These are phyloP conservation scores for Panorpa germanica DNA, from an alignment of 2,888 invertebrate genomes.

Conservation along the genomic window DNA sequence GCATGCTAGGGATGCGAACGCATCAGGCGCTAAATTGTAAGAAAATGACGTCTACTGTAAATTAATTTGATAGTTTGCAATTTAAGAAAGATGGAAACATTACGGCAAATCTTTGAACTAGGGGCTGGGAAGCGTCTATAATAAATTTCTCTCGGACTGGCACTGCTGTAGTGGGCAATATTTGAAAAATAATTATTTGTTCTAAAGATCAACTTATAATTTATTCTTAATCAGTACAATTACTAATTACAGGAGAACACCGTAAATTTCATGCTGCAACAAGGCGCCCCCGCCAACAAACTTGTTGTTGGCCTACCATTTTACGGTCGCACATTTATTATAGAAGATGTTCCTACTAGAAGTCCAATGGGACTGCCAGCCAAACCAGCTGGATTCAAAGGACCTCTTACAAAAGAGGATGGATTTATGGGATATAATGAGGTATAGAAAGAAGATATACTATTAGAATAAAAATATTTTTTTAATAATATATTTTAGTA, in stretches of 20 bases:
- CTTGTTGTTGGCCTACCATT: constrained; percentile 65
- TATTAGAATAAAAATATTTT: not conserved
- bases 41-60: too few species aligned
- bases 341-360: constrained; percentile 22
- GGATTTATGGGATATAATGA: constrained; percentile 84
- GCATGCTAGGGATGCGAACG: too few species aligned
- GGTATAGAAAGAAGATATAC: constrained; percentile 23
- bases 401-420: constrained; percentile 56
- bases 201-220: constrained; percentile 10
- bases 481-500: too few species aligned
- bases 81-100: too few species aligned
- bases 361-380: constrained; percentile 24
- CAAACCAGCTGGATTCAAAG: constrained; percentile 45
- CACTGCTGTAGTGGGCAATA: not conserved
- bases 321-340: constrained; percentile 63
- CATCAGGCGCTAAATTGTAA: too few species aligned
- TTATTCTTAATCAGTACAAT: constrained; percentile 2
- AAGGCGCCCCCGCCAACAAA: constrained; percentile 58
- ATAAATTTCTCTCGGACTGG: not conserved
- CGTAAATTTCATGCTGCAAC: constrained; percentile 49
- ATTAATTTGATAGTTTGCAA: too few species aligned
- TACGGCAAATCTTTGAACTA: too few species aligned
- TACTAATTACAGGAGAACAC: constrained; percentile 41
- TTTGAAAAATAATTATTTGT: constrained; percentile 5
- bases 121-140: too few species aligned